Conservation (phyloP, 1,140 invertebrate genomes). For the Ditylenchus dipsaci region DNA sequence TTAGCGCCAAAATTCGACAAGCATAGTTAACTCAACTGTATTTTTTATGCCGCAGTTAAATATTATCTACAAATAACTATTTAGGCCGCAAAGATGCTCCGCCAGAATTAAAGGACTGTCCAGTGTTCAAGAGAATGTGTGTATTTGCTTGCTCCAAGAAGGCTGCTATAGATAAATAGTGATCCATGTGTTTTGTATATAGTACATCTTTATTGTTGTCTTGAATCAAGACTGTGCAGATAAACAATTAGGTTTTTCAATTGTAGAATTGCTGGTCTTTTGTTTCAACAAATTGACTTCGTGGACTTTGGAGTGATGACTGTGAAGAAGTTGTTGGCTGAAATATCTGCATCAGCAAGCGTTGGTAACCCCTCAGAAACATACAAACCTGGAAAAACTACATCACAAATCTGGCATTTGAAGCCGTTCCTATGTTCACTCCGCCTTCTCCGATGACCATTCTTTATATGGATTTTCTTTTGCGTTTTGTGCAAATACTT, state of each 20-base stretch:
- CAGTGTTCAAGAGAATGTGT: slow-evolving; percentile 9
- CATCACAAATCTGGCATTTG: background rate
- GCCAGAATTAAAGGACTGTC: background rate
- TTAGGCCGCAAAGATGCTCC: slow-evolving; percentile 4
- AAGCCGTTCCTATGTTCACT: background rate
- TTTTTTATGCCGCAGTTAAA: too few species aligned
- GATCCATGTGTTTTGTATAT: background rate
- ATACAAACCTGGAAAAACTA: background rate
- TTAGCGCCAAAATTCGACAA: too few species aligned
- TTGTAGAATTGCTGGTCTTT: too few species aligned
- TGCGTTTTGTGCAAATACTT: too few species aligned
- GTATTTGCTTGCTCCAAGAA: background rate
- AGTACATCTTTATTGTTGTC: too few species aligned
- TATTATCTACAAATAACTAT: background rate
- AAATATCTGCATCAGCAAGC: background rate
- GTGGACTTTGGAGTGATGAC: background rate
- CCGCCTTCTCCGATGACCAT: background rate
- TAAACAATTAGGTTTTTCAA: too few species aligned
- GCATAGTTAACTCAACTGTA: too few species aligned
- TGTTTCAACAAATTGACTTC: background rate
- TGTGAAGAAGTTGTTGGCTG: background rate
- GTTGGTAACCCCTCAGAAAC: background rate
- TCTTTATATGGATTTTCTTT: too few species aligned
- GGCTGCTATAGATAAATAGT: background rate
- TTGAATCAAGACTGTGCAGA: too few species aligned